A percentile compares a stretch with the other conserved stretches of the same genome.
phyloP scores from a whole-genome alignment of 2,797 vertebrate genomes.

The Bradypus variegatus region DNA sequence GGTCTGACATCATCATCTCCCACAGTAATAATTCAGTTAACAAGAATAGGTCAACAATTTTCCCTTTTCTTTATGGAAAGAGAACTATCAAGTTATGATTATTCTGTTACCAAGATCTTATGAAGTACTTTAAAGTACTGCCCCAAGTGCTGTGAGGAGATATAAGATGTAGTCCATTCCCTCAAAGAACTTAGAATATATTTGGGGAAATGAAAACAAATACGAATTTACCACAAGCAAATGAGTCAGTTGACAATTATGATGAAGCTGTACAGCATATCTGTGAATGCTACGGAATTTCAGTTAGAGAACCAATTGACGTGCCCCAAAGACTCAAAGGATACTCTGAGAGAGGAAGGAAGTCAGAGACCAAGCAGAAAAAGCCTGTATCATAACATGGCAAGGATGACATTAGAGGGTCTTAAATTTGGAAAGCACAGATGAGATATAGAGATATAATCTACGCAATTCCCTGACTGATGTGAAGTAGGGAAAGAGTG shows the following conservation, averaged over 20 bases:
- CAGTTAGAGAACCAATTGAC: not conserved
- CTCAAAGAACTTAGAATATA: conserved; percentile 40
- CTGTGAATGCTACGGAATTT: not conserved
- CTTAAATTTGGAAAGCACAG: not conserved
- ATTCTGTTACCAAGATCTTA: conserved; percentile 13
- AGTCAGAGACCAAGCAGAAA: conserved; percentile 4
- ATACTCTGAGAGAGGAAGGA: not conserved
- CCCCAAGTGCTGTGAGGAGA: not conserved
- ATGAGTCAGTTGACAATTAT: not conserved
- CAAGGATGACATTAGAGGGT: not conserved
- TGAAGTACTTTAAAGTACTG: conserved; percentile 15
- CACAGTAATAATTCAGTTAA: conserved; percentile 13
- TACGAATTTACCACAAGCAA: not conserved
- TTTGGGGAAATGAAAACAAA: conserved; percentile 30
- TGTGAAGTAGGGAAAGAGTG: not conserved
- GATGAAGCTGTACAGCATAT: not conserved
- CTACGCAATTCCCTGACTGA: not conserved
- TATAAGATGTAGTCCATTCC: not conserved
- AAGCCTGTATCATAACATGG: not conserved
- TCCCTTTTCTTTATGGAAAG: conserved; percentile 26
- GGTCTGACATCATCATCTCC: not conserved
- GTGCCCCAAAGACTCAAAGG: not conserved
- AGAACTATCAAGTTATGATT: conserved; percentile 24
- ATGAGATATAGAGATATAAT: not conserved
- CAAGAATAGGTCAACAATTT: not conserved